Evolutionary conservation across 2,888 invertebrate genomes (phyloP), one percentile per base, ranked within the genome.

Genomic region (Clistopyga incitator): DNA sequence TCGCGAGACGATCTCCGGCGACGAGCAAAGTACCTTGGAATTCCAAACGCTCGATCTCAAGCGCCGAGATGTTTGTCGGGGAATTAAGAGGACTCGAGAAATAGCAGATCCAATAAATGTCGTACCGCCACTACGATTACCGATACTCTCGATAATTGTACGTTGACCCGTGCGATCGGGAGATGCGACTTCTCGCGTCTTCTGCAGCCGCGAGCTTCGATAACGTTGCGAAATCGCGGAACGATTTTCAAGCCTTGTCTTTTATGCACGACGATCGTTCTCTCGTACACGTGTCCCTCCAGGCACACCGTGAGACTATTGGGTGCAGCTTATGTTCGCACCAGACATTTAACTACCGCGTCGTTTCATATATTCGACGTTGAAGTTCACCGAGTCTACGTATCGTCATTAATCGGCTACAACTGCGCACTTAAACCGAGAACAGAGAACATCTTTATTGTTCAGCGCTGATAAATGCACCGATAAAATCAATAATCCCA

Each of bases 221-320:
- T 78, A 74, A n/a, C n/a, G 75, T 83, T 83, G 82, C 67, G 76
- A 80, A 83, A 83, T 83, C 72, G 67, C 45, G 59, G 42, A 83
- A 80, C 80, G 65, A 83, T 83, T n/a, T n/a, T 76, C 79, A 70
- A 54, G 54, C n/a, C n/a, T n/a, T 38, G 29, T 29, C 64, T 71
- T 25, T 64, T 42, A 47, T 75, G 45, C 75, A 72, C 64, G 34
- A 52, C 54, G 23, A 54, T n/a, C n/a, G 54, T 11, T 54, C 23
- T 13, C 23, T 11, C 23, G 42, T 45, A 54, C 64, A 42, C 68
- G 59, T 23, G 8, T 18, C 13, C 6, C 13, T 67, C 0, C 54
- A 50, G 18, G 6, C 25, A 38, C 59, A 38, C 59, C 42, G 65
- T 34, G 82, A 59, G 71, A 61, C 59, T 75, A 56, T 56, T 25